Conservation (phyloP, 2,888 invertebrate species). For the Lycaena phlaeas region DNA sequence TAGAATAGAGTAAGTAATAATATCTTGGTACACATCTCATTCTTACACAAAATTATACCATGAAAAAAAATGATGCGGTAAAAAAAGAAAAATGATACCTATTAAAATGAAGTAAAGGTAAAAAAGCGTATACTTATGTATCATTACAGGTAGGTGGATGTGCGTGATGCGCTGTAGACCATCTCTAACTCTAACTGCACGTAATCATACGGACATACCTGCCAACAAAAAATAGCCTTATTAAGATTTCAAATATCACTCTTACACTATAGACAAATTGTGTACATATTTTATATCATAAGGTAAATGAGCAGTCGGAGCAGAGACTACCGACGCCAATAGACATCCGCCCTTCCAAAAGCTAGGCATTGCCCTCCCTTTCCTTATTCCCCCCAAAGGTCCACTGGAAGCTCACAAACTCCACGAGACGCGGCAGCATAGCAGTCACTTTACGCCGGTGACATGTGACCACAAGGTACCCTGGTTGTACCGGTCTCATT, state of each 20-base stretch:
- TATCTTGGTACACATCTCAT: conserved; percentile 4
- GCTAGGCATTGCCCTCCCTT: no score
- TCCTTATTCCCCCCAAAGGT: no score
- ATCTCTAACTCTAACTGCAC: conserved; percentile 17
- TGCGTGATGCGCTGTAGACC: conserved; percentile 12
- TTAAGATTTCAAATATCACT: conserved; percentile 3
- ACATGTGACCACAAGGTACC: no score
- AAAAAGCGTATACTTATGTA: conserved; percentile 10
- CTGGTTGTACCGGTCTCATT: no score
- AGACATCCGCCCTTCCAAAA: no score
- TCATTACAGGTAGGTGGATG: conserved; percentile 5
- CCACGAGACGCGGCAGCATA: no score
- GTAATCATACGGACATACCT: conserved; percentile 28
- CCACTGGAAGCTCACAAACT: no score
- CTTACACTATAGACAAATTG: background rate
- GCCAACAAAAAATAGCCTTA: conserved; percentile 26
- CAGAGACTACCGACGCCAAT: no score
- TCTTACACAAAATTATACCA: conserved; percentile 5
- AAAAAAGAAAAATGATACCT: conserved; percentile 5
- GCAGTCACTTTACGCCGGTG: no score
- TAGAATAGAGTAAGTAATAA: no score
- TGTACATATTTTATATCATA: no score
- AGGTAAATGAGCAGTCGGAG: no score
- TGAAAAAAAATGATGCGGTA: conserved; percentile 6
- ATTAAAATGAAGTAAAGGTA: background rate